Conservation (phyloP, 1,140 invertebrate species). For the Meloidogyne chitwoodi region DNA sequence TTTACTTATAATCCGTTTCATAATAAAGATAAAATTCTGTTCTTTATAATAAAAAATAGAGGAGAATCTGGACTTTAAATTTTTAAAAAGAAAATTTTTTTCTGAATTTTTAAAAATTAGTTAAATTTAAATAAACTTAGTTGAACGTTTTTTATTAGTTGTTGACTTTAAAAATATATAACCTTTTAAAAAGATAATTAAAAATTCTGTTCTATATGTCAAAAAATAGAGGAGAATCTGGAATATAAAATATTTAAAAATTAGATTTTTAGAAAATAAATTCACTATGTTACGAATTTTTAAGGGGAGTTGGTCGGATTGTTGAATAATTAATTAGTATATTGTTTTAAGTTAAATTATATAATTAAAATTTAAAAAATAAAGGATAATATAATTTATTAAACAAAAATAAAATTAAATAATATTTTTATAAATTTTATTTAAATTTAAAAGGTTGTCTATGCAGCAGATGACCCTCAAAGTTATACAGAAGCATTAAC, state of each 20-base stretch:
- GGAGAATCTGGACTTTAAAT: not conserved
- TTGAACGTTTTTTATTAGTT: not conserved
- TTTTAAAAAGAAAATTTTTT: too few relatives aligned
- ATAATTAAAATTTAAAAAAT: not conserved
- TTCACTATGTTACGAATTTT: not conserved
- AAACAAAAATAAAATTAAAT: not conserved
- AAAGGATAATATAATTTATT: not conserved
- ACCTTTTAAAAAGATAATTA: too few relatives aligned
- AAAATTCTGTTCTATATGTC: too few relatives aligned
- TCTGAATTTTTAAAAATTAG: too few relatives aligned
- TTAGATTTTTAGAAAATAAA: not conserved
- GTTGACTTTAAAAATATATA: not conserved
- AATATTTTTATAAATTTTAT: not conserved
- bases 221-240: not conserved
- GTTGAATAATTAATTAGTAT: too few relatives aligned
- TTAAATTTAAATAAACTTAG: not conserved
- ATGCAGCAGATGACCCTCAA: conserved; percentile 43
- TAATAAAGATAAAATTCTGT: too few relatives aligned
- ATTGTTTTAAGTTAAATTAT: not conserved
- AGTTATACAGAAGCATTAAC: conserved; percentile 48
- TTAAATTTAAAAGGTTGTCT: conserved; percentile 47
- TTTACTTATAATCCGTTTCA: not conserved
- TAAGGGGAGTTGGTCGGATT: not conserved
- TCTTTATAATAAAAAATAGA: too few relatives aligned
- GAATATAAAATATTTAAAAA: not conserved